phyloP scores from a whole-genome alignment of 2,888 invertebrate species.

The Formica aserva region DNA sequence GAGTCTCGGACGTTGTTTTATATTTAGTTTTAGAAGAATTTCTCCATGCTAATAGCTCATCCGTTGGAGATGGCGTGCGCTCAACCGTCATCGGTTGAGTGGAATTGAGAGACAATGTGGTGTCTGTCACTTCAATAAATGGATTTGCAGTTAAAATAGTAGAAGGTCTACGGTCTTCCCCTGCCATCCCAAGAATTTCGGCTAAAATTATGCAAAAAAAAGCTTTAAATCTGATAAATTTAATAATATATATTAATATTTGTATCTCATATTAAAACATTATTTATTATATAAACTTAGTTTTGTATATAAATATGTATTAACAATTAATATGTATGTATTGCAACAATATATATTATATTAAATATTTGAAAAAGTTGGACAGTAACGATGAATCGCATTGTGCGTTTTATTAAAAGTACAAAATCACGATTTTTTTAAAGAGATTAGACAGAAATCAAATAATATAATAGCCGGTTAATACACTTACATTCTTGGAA shows the following conservation, averaged over 20 bases:
- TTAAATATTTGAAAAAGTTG: not conserved
- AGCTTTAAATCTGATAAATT: conserved; percentile 18
- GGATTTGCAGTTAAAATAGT: conserved; percentile 85
- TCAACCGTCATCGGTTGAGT: conserved; percentile 66
- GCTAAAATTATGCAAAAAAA: conserved; percentile 86
- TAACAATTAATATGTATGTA: not conserved
- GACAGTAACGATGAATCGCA: conserved; percentile 1
- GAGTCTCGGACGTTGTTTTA: conserved; percentile 85
- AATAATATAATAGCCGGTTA: conserved; percentile 59
- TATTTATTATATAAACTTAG: not conserved
- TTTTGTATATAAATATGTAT: not conserved
- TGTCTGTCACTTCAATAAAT: conserved; percentile 83
- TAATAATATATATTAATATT: conserved; percentile 1
- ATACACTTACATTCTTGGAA: conserved; percentile 81
- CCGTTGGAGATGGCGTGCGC: conserved; percentile 82
- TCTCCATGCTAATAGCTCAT: conserved; percentile 81
- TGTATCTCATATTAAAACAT: conserved; percentile 6
- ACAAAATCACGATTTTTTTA: conserved; percentile 4
- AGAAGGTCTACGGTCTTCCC: conserved; percentile 88
- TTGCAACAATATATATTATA: not conserved
- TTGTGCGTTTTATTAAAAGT: not conserved
- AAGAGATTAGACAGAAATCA: conserved; percentile 41
- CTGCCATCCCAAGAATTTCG: conserved; percentile 93
- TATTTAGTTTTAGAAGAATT: conserved; percentile 83
- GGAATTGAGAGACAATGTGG: conserved; percentile 69